Percentiles rank a stretch among this genome's conserved stretches.
Evolutionary conservation across 2,797 vertebrate genomes (phyloP).

Genomic region (Erpetoichthys calabaricus): DNA sequence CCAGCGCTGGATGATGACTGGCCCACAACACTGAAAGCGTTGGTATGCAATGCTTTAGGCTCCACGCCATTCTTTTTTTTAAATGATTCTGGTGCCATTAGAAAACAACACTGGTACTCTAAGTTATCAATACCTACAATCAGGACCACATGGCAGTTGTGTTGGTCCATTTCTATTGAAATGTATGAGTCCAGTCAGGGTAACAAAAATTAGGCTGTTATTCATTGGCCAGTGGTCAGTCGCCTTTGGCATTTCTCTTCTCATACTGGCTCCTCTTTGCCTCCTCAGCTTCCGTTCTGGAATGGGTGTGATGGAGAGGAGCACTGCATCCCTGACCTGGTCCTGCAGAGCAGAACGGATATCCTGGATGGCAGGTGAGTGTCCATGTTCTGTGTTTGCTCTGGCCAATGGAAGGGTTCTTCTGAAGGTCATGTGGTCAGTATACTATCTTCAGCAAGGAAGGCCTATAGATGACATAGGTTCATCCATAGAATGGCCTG

Average conservation of each 20-base stretch:
- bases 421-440: neutral
- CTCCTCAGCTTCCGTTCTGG: constrained; percentile 83
- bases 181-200: too few species aligned
- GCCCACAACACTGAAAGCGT: constrained; percentile 67
- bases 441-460: neutral
- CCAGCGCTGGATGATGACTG: constrained; percentile 75
- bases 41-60: constrained; percentile 41
- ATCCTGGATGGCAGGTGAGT: constrained; percentile 74
- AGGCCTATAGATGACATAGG: neutral
- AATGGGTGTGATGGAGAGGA: constrained; percentile 92
- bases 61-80: neutral
- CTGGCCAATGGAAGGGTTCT: neutral
- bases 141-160: neutral
- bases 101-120: neutral
- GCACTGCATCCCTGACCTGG: constrained; percentile 79
- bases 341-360: constrained; percentile 70
- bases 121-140: neutral
- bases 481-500: too few species aligned
- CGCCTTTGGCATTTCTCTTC: too few species aligned
- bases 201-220: too few species aligned
- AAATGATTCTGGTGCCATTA: neutral
- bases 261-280: too few species aligned
- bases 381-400: neutral
- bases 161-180: neutral
- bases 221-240: too few species aligned